Base-by-base conservation (phyloP, 2,113 vertebrate genomes). In the Oophaga pumilio region DNA sequence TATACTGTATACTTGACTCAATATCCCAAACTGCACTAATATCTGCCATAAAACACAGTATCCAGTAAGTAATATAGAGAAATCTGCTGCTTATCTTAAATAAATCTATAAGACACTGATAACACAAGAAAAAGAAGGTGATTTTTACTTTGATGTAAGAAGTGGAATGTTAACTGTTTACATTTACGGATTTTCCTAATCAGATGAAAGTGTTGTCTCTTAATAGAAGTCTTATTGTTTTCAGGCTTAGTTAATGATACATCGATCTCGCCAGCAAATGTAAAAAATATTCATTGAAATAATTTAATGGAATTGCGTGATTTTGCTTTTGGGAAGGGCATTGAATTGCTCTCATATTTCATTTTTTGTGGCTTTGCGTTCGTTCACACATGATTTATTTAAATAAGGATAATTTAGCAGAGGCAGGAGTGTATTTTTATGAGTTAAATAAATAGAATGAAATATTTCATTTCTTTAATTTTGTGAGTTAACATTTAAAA, bases 131-230 rank as follows among this genome's bases (percentile, higher is more conserved):
- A 74, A 64, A 80, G 69, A 62, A 50, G 64, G 49, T 73, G 56
- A 77, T 62, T 82, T 82, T 82, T 57, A 74, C 86, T 87, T 82
- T 87, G 56, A 74, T 82, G 56, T 82, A 8, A 82, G 78, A 73
- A 50, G 66, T 82, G 86, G 86, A 82, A 87, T 87, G 78, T 80
- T 87, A 87, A 87, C 86, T 77, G 71, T 88, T 88, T 88, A 84
- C 60, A 88, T 84, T 76, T 68, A 56, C 66, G 50, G 80, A 76
- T 88, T 84, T 88, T 84, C 43, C 59, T 86, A 79, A 78, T 84
- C 80, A 84, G 73, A 88, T 77, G 81, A 88, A 88, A 84, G 87
- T 83, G 81, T 84, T 88, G 79, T 87, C 79, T 82, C 71, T 49
- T 87, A 87, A 88, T 88, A 60, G 74, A 69, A 68, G 60, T 79